Conservation (phyloP, 2,888 invertebrate species). For the Napeogenes sylphis region DNA sequence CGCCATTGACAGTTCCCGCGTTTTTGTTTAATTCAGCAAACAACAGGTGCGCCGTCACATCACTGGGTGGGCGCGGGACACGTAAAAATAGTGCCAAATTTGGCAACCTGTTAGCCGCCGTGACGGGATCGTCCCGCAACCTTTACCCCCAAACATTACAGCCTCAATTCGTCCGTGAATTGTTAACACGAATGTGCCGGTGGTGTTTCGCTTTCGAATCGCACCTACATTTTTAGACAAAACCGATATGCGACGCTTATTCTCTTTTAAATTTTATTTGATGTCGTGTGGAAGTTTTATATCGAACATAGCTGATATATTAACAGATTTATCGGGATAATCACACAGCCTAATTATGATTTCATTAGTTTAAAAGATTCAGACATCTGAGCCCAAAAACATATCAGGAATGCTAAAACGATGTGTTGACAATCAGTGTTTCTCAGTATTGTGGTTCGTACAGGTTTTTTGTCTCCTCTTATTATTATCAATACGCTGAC, state of each 20-base stretch:
- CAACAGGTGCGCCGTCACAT: conserved; percentile 71
- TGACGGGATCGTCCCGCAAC: conserved; percentile 45
- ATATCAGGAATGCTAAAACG: conserved; percentile 1
- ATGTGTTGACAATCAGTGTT: conserved; percentile 6
- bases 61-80: conserved; percentile 57
- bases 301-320: no score
- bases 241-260: conserved; percentile 8
- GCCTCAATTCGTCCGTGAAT: conserved; percentile 39
- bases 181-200: conserved; percentile 43
- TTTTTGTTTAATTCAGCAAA: conserved; percentile 38
- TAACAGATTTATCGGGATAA: no score
- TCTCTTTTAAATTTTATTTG: no score
- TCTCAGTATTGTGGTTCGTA: background rate
- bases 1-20: conserved; percentile 24
- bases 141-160: conserved; percentile 50
- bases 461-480: background rate
- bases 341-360: background rate
- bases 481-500: conserved; percentile 5
- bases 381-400: background rate
- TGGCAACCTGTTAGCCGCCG: conserved; percentile 68
- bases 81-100: conserved; percentile 74
- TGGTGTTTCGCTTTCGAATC: conserved; percentile 34
- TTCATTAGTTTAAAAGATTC: background rate
- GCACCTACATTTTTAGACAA: conserved; percentile 15
- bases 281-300: no score